Base-by-base conservation (phyloP, 1,140 invertebrate species). In the Argopecten irradians region DNA sequence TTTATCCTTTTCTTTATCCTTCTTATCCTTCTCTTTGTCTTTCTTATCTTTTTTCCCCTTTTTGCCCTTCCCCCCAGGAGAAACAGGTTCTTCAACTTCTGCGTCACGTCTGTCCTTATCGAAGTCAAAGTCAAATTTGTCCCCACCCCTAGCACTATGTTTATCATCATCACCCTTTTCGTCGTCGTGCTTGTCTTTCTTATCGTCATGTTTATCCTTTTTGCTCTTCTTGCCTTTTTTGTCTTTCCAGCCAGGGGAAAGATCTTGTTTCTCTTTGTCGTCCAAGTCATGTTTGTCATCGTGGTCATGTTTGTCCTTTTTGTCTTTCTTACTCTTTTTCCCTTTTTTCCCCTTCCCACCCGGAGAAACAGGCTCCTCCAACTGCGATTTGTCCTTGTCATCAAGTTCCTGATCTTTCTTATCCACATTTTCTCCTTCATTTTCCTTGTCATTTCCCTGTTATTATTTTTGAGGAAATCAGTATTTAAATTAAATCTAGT, bases 1-100 rank as follows among this genome's bases (percentile, higher is more conserved):
- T 33, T 82, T 87, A 41, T 87, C 86, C 82, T 87, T 87, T 82
- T 36, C 35, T n/a, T n/a, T n/a, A 83, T 82, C 82, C 34, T 83
- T 82, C 28, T 28, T 28, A 39, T 41, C 39, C 39, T 41, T 41
- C 39, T 16, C 39, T 7, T 16, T 9, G 43, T 55, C 43, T 28
- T 71, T n/a, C n/a, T 71, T 71, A 28, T 71, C 55, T 71, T 71
- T 71, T n/a, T 71, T 28, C n/a, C n/a, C 55, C 22, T 71, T n/a
- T 71, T 71, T 71, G 22, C n/a, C 55, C 16, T 71, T 71, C 22
- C n/a, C 55, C n/a, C 55, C 55, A 28, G n/a, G 55, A 46, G 43
- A 46, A 46, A 46, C 43, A 46, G 43, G 43, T 46, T 46, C 43
- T 46, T 46, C 43, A 46, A 46, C 43, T 46, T 46, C 43, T 16